A percentile compares a stretch with the other conserved stretches of the same genome.
Conservation (phyloP, 2,797 vertebrate genomes). For the Notolepis coatsorum region DNA sequence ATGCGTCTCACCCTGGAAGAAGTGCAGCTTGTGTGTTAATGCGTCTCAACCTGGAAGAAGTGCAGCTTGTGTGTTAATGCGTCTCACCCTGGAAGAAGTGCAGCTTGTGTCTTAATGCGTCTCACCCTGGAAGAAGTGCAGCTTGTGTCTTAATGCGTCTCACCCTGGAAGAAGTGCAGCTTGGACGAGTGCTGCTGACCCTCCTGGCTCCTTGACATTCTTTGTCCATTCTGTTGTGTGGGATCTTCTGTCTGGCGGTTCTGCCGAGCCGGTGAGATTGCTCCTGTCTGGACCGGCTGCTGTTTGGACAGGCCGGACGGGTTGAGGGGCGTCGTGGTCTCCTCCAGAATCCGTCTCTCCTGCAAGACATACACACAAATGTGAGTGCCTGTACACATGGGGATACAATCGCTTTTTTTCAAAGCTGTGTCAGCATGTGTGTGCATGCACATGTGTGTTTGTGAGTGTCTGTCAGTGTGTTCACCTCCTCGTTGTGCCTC, state of each 20-base stretch:
- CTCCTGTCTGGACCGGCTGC: constrained; percentile 39
- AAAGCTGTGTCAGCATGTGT: constrained; percentile 8
- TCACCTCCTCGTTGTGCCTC: constrained; percentile 96
- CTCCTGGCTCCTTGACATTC: constrained; percentile 44
- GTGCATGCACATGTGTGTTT: background rate
- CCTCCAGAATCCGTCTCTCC: constrained; percentile 95
- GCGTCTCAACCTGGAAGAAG: too few species aligned
- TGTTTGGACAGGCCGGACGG: constrained; percentile 56
- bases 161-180: constrained; percentile 88
- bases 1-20: too few species aligned
- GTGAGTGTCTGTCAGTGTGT: background rate
- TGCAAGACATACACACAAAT: constrained; percentile 46
- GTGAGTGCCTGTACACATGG: background rate
- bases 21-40: too few species aligned
- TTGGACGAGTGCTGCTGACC: constrained; percentile 76
- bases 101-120: too few species aligned
- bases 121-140: too few species aligned
- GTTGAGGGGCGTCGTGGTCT: constrained; percentile 90
- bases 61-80: too few species aligned
- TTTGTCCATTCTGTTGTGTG: constrained; percentile 73
- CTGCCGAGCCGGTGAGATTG: constrained; percentile 17
- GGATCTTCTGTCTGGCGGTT: constrained; percentile 29
- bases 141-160: too few species aligned
- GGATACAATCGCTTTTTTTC: background rate
- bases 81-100: too few species aligned